phyloP scores from a whole-genome alignment of 2,797 vertebrate genomes.

The Notolepis coatsorum region DNA sequence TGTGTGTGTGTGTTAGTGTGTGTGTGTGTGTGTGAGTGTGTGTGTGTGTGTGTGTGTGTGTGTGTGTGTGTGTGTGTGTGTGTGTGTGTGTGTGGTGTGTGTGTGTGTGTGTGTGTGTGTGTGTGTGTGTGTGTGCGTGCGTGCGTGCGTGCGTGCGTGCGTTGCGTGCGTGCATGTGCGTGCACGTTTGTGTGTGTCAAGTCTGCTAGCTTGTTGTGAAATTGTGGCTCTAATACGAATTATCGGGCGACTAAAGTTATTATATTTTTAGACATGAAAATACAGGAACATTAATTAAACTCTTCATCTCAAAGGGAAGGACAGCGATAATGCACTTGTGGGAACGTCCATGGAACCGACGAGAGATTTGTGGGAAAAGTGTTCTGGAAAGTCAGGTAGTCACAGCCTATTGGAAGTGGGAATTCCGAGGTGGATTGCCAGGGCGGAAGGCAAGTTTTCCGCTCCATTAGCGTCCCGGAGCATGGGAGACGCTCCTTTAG shows the following conservation, averaged over 20 bases:
- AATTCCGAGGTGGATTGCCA: slow-evolving; percentile 57
- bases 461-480: slow-evolving; percentile 70
- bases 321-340: too few species aligned
- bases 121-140: too few species aligned
- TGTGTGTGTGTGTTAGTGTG: not conserved
- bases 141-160: too few species aligned
- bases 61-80: not conserved
- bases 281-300: slow-evolving; percentile 25
- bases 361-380: slow-evolving; percentile 14
- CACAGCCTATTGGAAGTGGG: slow-evolving; percentile 54
- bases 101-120: not conserved
- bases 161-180: not conserved
- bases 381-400: slow-evolving; percentile 44
- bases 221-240: not conserved
- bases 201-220: too few species aligned
- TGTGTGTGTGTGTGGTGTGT: not conserved
- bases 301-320: slow-evolving; percentile 10
- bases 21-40: not conserved
- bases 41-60: not conserved
- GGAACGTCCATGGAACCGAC: slow-evolving; percentile 3
- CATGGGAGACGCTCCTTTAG: slow-evolving; percentile 64
- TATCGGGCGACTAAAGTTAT: slow-evolving; percentile 37
- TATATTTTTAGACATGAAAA: slow-evolving; percentile 49
- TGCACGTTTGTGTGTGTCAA: not conserved
- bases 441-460: slow-evolving; percentile 68